Percentiles rank a stretch among this genome's conserved stretches.
Conservation (phyloP, 92 coral and sea anemone species). For the Zoanthus sociatus region DNA sequence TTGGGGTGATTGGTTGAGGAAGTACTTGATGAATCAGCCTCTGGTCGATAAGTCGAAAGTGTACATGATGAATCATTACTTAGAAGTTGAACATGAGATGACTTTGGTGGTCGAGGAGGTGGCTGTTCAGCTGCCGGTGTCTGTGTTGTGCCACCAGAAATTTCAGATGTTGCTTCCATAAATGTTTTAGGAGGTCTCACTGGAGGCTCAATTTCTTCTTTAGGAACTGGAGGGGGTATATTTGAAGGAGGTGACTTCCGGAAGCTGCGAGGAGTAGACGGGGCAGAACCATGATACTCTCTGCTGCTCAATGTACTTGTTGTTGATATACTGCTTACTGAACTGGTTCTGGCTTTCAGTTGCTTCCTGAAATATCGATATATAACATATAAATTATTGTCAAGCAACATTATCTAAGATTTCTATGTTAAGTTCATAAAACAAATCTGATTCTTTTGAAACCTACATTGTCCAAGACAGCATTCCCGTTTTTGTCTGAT, state of each 20-base stretch:
- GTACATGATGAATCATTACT: not conserved
- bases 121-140: constrained; percentile 23
- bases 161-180: not conserved
- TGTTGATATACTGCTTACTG: constrained; percentile 19
- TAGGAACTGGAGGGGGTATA: constrained; percentile 11
- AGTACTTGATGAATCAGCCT: not conserved
- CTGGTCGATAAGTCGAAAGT: not conserved
- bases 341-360: constrained; percentile 30
- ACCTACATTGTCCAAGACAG: constrained; percentile 98
- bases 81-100: not conserved
- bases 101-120: constrained; percentile 47
- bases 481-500: constrained; percentile 90
- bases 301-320: not conserved
- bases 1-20: no score
- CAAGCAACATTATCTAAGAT: not conserved
- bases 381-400: not conserved
- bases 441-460: not conserved
- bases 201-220: constrained; percentile 27
- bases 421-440: not conserved
- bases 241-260: constrained; percentile 12
- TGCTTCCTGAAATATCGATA: constrained; percentile 27
- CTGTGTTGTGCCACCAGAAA: not conserved
- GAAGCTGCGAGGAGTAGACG: not conserved
- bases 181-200: constrained; percentile 33
- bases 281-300: not conserved